Evolutionary conservation across 2,888 invertebrate genomes (phyloP), one percentile per base, ranked within the genome.

Genomic region (Latheticus oryzae): DNA sequence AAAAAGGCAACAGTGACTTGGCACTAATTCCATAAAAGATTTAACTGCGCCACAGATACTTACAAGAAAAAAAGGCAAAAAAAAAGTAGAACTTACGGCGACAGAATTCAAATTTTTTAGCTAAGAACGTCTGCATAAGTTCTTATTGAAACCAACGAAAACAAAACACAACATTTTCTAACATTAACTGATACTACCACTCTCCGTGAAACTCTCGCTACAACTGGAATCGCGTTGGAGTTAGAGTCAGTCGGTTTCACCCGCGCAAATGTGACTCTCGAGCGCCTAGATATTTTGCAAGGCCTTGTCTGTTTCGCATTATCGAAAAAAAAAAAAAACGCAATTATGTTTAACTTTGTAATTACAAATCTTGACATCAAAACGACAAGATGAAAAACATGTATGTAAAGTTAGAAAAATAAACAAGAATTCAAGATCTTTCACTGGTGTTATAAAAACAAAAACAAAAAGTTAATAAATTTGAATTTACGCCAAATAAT

Each of bases 41-140:
- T 7, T 7, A 40, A 21, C 35, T n/a, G 9, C 17, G n/a, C n/a
- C 35, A 17, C 4, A 9, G 8, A 5, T 12, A 17, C 15, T n/a
- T 28, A 9, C n/a, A 32, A 32, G 21, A 45, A 32, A 32, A 30
- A 19, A 30, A 8, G n/a, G 5, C 21, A 19, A 19, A 3, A 19
- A 19, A 5, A 19, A 19, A 19, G 5, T 12, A 35, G 30, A 13
- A 50, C 50, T 50, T 17, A 50, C 50, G 24, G 50, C 28, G 24
- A 11, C 28, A 4, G 23, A 28, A 9, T 5, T 37, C 50, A 3
- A 16, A 62, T 63, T 70, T 72, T 58, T 68, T 66, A 9, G 67
- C 62, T 56, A 73, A 70, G 64, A 73, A 70, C 24, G 73, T 72
- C 67, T 73, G 73, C 73, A 75, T 74, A 23, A 30, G 47, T 15